A percentile compares a stretch with the other conserved stretches of the same genome.
These are phyloP conservation scores for Urocyon cinereoargenteus DNA, from an alignment of 2,797 vertebrate species.

Conservation along the genomic window DNA sequence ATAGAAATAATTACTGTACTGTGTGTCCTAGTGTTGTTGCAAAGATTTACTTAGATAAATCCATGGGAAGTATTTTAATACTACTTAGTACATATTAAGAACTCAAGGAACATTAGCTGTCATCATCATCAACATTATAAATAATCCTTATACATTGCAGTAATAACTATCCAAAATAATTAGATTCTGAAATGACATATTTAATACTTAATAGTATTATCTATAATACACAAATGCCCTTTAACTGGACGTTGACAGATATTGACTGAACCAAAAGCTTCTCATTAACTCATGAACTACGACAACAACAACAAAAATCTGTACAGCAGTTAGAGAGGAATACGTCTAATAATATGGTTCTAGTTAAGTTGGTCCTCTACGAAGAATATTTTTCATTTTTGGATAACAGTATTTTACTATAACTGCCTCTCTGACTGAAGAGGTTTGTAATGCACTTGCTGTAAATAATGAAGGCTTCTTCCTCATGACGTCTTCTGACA, in stretches of 20 bases:
- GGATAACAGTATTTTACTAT: not conserved
- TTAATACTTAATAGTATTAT: slow-evolving; percentile 9
- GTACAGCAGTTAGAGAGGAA: not conserved
- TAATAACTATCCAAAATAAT: slow-evolving; percentile 37
- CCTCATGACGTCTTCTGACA: not conserved
- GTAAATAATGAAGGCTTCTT: not conserved
- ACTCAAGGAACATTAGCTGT: not conserved
- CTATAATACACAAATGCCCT: not conserved
- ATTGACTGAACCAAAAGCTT: slow-evolving; percentile 15
- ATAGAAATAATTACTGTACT: slow-evolving; percentile 52
- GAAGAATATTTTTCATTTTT: slow-evolving; percentile 12
- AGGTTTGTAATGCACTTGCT: not conserved
- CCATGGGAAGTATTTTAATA: slow-evolving; percentile 49
- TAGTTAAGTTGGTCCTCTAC: not conserved
- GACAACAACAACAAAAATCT: not conserved
- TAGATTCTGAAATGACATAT: slow-evolving; percentile 38
- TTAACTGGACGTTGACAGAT: slow-evolving; percentile 3
- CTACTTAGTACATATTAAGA: slow-evolving; percentile 36
- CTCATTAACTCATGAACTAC: slow-evolving; percentile 53
- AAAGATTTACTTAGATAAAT: slow-evolving; percentile 64
- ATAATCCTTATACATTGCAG: not conserved
- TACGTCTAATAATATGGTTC: slow-evolving; percentile 7
- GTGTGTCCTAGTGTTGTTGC: not conserved
- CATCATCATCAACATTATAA: slow-evolving; percentile 12
- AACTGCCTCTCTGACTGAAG: slow-evolving; percentile 35